Base-by-base conservation (phyloP, 92 coral and sea anemone species). In the Phenganax subtilis region DNA sequence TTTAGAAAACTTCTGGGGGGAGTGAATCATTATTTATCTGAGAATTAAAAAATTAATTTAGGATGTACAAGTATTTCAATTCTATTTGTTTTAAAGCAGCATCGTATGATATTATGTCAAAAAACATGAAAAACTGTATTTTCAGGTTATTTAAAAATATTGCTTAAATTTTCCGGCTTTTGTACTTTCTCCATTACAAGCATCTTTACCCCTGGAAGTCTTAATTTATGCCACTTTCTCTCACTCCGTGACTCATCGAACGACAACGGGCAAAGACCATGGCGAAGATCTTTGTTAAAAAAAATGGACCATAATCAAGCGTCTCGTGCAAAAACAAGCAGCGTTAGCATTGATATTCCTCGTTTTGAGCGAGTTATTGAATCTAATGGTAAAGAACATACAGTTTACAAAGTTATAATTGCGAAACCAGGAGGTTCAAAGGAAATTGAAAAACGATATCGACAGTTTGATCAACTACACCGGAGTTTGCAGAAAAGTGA, bases 341-440 rank as follows among this genome's bases (percentile, higher is more conserved):
- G 72, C 14, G 82, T 78, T 14, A 78, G 66, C 11, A 86, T 93
- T 65, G 81, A 90, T 8, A 84, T 93, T 88, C 98, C 98, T n/a
- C 74, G 84, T 65, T 94, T 88, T 73, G 88, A 84, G 52, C 91
- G 88, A 76, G 72, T 89, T 70, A 82, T 77, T 57, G 92, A 91
- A 75, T 88, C 87, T 15, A 84, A 60, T 47, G 90, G 91, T 57
- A 88, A 89, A 44, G 81, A 47, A 12, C 90, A 73, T 53, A 90
- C 92, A 10, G 97, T 88, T 27, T 94, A 92, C 71, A 90, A 89
- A 82, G 84, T 94, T 69, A 90, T 86, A 77, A 83, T 92, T 57
- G 82, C 93, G 10, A 92, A 90, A 81, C 97, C 96, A 9, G 96
- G 93, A 69, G 98, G 93, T 0, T 82, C 78, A 12, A 88, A 84